Evolutionary conservation across 2,888 invertebrate species (phyloP).

Genomic region (Ganaspis brasiliensis): DNA sequence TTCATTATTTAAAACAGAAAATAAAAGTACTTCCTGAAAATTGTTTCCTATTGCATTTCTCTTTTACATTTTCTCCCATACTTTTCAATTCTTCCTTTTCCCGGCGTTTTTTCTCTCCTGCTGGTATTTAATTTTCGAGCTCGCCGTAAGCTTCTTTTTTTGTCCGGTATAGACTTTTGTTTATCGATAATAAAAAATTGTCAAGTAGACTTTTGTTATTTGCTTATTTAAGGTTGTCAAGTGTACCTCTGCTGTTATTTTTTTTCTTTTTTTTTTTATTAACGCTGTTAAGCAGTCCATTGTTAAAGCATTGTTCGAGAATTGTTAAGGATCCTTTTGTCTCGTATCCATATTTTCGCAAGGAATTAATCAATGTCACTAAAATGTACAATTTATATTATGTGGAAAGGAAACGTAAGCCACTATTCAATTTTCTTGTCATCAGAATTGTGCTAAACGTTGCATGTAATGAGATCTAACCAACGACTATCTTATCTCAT

Average conservation of each 20-base stretch:
- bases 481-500: conserved; percentile 37
- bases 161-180: too few relatives aligned
- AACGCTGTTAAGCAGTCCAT: conserved; percentile 26
- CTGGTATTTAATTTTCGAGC: too few relatives aligned
- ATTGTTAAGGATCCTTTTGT: conserved; percentile 4
- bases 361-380: conserved; percentile 16
- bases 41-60: too few relatives aligned
- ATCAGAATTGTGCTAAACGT: conserved; percentile 27
- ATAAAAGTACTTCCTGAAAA: too few relatives aligned
- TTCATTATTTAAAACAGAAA: too few relatives aligned
- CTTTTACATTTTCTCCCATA: too few relatives aligned
- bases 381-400: conserved; percentile 10
- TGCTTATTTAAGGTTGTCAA: conserved; percentile 44
- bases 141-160: too few relatives aligned
- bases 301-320: neutral
- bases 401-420: conserved; percentile 4
- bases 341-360: conserved; percentile 14
- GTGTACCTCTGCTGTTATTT: conserved; percentile 47
- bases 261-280: too few relatives aligned
- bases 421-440: conserved; percentile 35
- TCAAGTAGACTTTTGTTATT: conserved; percentile 44
- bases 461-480: conserved; percentile 39
- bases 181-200: too few relatives aligned
- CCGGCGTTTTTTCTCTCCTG: too few relatives aligned
- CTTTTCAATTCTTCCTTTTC: too few relatives aligned